phyloP scores from a whole-genome alignment of 2,888 invertebrate genomes.

The Drosophila falleni region DNA sequence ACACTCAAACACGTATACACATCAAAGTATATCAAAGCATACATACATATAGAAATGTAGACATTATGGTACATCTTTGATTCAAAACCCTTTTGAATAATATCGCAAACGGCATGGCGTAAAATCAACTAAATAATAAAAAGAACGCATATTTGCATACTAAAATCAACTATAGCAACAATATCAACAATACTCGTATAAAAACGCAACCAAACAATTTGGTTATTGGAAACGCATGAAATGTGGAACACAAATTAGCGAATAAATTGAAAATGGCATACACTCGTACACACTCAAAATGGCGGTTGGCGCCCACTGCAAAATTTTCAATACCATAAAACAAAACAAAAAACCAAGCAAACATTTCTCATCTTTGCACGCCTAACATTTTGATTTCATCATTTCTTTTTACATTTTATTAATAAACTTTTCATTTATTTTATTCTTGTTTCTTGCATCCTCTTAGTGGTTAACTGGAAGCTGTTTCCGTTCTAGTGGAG shows the following conservation, averaged over 20 bases:
- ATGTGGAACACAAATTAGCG: conserved; percentile 58
- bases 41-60: conserved; percentile 44
- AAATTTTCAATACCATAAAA: conserved; percentile 26
- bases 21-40: conserved; percentile 40
- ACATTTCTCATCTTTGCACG: conserved; percentile 68
- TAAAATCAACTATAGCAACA: conserved; percentile 56
- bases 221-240: conserved; percentile 76
- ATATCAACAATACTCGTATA: conserved; percentile 23
- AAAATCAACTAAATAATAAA: conserved; percentile 5
- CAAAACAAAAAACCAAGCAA: conserved; percentile 38
- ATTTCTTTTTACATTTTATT: conserved; percentile 16
- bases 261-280: conserved; percentile 46
- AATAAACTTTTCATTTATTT: conserved; percentile 32
- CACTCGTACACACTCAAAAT: conserved; percentile 11
- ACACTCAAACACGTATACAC: conserved; percentile 12
- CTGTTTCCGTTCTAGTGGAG: conserved; percentile 80
- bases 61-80: conserved; percentile 43
- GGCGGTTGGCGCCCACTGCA: conserved; percentile 44
- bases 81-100: conserved; percentile 27
- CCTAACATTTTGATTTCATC: conserved; percentile 33
- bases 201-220: conserved; percentile 41
- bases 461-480: conserved; percentile 84
- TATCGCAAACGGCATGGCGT: conserved; percentile 66
- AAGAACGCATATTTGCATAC: conserved; percentile 64
- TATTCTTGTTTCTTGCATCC: conserved; percentile 40